Conservation (phyloP, 2,797 vertebrate species). For the Falco rusticolus region DNA sequence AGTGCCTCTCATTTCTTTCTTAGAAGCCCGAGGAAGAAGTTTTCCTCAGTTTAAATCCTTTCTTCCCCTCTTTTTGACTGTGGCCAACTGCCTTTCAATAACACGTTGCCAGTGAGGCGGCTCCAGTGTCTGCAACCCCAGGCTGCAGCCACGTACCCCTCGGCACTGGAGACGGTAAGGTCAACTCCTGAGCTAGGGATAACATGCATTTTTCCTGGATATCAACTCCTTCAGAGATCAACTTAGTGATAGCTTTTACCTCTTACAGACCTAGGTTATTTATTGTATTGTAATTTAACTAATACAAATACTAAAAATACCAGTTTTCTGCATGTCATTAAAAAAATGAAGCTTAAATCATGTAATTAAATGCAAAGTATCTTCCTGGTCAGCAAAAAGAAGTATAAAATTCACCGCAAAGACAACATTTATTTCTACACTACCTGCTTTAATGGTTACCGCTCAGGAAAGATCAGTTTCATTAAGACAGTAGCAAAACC, state of each 20-base stretch:
- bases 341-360: background rate
- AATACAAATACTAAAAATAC: background rate
- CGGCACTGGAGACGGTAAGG: background rate
- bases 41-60: background rate
- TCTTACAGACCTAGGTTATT: background rate
- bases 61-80: background rate
- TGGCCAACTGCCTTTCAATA: background rate
- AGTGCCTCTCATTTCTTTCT: background rate
- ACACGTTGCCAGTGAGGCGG: background rate
- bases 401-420: background rate
- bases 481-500: background rate
- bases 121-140: background rate
- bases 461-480: background rate
- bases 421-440: background rate
- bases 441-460: background rate
- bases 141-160: fast-evolving
- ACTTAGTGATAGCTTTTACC: background rate
- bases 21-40: background rate
- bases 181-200: background rate
- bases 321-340: background rate
- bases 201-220: fast-evolving
- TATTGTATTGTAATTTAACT: background rate
- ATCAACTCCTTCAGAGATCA: background rate
- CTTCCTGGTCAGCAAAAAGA: background rate
- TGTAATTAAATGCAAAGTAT: background rate